Base-by-base conservation (phyloP, 92 coral and sea anemone species). In the Paragorgia papillata region DNA sequence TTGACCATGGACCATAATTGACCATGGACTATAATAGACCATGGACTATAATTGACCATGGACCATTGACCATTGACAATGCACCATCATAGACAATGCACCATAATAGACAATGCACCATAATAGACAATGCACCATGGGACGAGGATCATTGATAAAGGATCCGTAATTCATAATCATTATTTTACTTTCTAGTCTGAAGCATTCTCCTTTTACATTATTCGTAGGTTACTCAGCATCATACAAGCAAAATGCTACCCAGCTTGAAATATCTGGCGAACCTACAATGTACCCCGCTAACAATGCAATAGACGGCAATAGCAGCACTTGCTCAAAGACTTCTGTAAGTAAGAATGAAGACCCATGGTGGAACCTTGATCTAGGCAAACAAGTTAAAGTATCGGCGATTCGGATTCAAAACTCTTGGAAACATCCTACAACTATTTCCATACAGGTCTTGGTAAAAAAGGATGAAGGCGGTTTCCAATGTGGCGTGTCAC, bases 341-440 rank as follows among this genome's bases (percentile, higher is more conserved):
- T 1, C 41, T 0, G 19, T 15, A 33, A 4, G 31, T n/a, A 50
- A 5, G 25, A 37, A 9, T 5, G 5, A 15, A 5, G 8, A 12
- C 9, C 78, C 48, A 9, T 71, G 63, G 63, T 71, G 78, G 78
- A 8, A 71, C 32, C 64, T 71, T 19, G 64, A 71, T 24, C 43
- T 71, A 18, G 78, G 37, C 29, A n/a, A 33, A 27, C 31, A 30
- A 32, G 20, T 33, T 21, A 71, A 55, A 15, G 57, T 71, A 5
- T 24, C 63, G 10, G 26, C 17, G 9, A 53, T 71, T 31, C 49
- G n/a, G 29, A 32, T 71, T 34, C 30, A 53, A 19, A 71, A 51
- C 34, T 71, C 78, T 0, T 3, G 21, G 40, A 57, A 41, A 30
- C 41, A 49, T 46, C 30, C 62, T 7, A 33, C 32, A 4, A 20